Evolutionary conservation across 2,888 invertebrate genomes (phyloP), one percentile per base, ranked within the genome.

Genomic region (Oscheius sp.): DNA sequence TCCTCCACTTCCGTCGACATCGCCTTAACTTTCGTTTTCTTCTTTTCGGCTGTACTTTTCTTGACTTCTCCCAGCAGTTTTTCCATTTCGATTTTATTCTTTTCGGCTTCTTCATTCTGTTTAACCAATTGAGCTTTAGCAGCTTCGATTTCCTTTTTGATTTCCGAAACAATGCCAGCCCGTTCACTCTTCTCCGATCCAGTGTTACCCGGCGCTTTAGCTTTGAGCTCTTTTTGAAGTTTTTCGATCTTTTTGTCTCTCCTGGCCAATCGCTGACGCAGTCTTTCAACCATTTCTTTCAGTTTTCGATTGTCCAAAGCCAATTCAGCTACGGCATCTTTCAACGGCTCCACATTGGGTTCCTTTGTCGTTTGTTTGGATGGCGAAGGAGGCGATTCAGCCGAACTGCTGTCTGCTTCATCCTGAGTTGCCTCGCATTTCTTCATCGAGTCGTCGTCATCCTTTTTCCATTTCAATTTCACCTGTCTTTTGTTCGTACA

Each of bases 381-480:
- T 17, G 55, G 34, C 23, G 55, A 31, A 33, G 55, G 55, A 2
- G 55, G 34, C 23, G 55, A 55, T n/a, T 55, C 55, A 12, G 55
- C 55, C 52, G 52, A 52, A 2, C 27, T 27, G 12, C 20, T n/a
- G n/a, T n/a, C 42, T 42, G 15, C 42, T 42, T 42, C 42, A 17
- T 10, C 20, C 42, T n/a, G n/a, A n/a, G 42, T 12, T 3, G n/a
- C 42, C 12, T 6, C 12, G 4, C n/a, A 4, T 3, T 12, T 6
- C 4, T 17, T 42, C 12, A 17, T 15, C 3, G 42, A 17, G 12
- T 50, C 50, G 6, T 33, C 23, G n/a, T 39, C 46, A n/a, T 31
- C 64, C 12, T 29, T 31, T 64, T 45, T 69, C 55, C 69, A 45
- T n/a, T 37, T 55, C 23, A 52, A 15, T 57, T 58, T 50, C 25